Evolutionary conservation across 2,888 invertebrate species (phyloP), one percentile per base, ranked within the genome.

Genomic region (Cephus pygmeus): DNA sequence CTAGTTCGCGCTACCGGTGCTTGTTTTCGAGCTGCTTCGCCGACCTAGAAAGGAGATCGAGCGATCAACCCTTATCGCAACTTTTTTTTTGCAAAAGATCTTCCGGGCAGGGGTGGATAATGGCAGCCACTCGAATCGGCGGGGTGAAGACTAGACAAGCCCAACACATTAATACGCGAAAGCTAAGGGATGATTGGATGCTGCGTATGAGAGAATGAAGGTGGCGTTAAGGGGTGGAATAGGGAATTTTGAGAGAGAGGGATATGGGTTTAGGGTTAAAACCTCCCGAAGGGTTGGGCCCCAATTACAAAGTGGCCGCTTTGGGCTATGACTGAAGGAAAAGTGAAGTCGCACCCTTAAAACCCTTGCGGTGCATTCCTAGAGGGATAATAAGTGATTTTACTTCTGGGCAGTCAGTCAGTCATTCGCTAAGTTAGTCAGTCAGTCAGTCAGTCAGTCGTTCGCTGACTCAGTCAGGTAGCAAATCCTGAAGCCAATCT

Each of bases 401-500:
- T 81, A 76, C 75, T 84, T 77, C 78, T 73, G 77, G 77, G 56
- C 77, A 71, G 80, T 76, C 78, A 79, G 84, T 82, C 79, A 83
- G 79, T 84, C 84, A 81, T 83, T 84, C 81, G 82, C 77, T 81
- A 82, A 82, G 84, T 83, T 77, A 79, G 84, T 82, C 79, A 83
- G 79, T 84, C 84, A 81, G 83, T 84, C 81, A 82, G 78, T 82
- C 83, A 82, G 84, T 82, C 82, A 81, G 35, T 35, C 40, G 40
- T 40, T 40, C 15, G 40, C 15, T 15, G 40, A 40, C 15, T 40
- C 40, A 82, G 81, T 82, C 87, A 88, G 87, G 88, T 88, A 87
- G 84, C 79, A 77, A 81, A 83, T 30, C 40, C 77, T 80, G 81
- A 87, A 87, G 85, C 84, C 86, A 88, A 88, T 88, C 88, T 84